These are phyloP conservation scores for Hydropotes inermis DNA, from an alignment of 2,113 vertebrate species.

Conservation along the genomic window DNA sequence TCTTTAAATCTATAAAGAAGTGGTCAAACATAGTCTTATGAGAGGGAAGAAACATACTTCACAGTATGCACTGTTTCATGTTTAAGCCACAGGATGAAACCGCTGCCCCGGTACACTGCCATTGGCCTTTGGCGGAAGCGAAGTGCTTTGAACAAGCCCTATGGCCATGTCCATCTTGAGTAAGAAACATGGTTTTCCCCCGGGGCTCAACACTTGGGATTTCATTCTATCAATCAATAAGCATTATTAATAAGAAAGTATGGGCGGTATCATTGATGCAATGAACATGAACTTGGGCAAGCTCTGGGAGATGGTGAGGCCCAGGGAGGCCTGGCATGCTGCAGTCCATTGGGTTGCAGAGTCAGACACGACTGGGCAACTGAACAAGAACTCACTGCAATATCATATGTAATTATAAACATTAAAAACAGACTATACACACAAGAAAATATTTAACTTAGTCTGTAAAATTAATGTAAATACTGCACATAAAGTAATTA, in stretches of 20 bases:
- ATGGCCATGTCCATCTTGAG: not conserved
- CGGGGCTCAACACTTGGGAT: not conserved
- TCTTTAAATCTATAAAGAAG: not conserved
- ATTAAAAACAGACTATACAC: not conserved
- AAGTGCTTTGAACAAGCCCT: not conserved
- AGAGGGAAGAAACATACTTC: not conserved
- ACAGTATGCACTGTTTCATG: not conserved
- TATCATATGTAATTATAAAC: constrained; percentile 2
- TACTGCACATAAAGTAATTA: not conserved
- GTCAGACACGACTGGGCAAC: not conserved
- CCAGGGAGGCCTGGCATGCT: not conserved
- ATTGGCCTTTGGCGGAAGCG: not conserved
- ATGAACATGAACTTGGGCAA: not conserved
- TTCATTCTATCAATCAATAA: not conserved
- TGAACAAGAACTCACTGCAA: not conserved
- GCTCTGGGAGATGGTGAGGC: not conserved
- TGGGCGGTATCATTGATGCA: not conserved
- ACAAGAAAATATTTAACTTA: not conserved
- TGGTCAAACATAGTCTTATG: not conserved
- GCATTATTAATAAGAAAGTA: not conserved
- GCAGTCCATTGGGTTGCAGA: not conserved
- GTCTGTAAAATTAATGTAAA: not conserved
- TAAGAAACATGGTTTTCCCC: not conserved
- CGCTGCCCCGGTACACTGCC: not conserved
- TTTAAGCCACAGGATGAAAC: not conserved